A percentile compares a stretch with the other conserved stretches of the same genome.
These are phyloP conservation scores for Ecliptopera silaceata DNA, from an alignment of 2,888 invertebrate genomes.

Conservation along the genomic window DNA sequence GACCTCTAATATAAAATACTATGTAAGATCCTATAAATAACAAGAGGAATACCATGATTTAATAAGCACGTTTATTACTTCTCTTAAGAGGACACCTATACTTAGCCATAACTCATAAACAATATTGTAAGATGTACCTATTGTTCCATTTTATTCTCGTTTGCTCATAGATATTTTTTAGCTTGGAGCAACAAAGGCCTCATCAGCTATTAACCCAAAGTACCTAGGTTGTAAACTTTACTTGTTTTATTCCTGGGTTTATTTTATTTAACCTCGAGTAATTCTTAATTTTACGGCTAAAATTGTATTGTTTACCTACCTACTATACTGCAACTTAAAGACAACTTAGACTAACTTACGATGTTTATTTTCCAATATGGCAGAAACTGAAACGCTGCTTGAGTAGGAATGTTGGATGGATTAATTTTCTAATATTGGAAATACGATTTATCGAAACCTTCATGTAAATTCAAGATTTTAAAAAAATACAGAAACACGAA, in stretches of 20 bases:
- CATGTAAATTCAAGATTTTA: no score
- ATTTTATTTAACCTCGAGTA: conserved; percentile 29
- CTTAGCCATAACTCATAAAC: conserved; percentile 42
- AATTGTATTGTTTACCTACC: conserved; percentile 14
- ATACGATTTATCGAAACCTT: no score
- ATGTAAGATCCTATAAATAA: conserved; percentile 34
- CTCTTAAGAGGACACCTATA: conserved; percentile 39
- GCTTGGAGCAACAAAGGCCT: conserved; percentile 36
- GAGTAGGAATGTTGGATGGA: no score
- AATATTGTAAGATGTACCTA: conserved; percentile 50
- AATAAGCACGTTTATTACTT: conserved; percentile 42
- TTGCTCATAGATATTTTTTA: conserved; percentile 44
- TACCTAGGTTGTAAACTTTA: conserved; percentile 30
- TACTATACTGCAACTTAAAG: conserved; percentile 10
- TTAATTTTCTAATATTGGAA: no score
- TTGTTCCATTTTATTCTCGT: conserved; percentile 51
- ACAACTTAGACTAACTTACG: background rate
- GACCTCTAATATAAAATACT: conserved; percentile 30
- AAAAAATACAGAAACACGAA: no score
- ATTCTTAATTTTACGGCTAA: conserved; percentile 16
- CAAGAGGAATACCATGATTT: conserved; percentile 36
- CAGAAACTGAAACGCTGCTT: no score
- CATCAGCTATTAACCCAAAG: conserved; percentile 40
- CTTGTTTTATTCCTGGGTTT: conserved; percentile 30
- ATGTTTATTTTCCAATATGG: no score